Percentiles rank a stretch among this genome's conserved stretches.
phyloP scores from a whole-genome alignment of 2,888 invertebrate species.

The Galeopsomyia nigrocyanea region DNA sequence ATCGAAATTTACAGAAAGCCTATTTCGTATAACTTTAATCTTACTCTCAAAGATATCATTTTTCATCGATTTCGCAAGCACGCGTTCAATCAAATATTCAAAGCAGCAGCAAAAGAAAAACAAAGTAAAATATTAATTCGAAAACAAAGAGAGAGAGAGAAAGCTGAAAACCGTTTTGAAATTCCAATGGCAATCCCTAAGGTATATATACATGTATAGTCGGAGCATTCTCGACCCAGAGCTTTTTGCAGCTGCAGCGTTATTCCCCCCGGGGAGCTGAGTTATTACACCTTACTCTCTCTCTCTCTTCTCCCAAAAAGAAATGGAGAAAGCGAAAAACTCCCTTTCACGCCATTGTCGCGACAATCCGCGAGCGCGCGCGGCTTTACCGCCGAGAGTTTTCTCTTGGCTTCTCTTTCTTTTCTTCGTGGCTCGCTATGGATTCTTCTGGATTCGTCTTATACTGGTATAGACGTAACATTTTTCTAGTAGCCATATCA shows the following conservation, averaged over 20 bases:
- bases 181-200: no score
- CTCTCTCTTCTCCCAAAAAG: neutral
- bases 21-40: no score
- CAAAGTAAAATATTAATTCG: no score
- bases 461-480: neutral
- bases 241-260: neutral
- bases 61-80: no score
- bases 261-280: constrained; percentile 50
- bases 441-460: constrained; percentile 1
- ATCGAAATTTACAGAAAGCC: no score
- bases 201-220: no score
- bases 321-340: constrained; percentile 22
- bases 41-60: no score
- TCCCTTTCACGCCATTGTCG: constrained; percentile 40
- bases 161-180: no score
- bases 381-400: constrained; percentile 40
- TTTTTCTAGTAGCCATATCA: neutral
- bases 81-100: no score
- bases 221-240: no score
- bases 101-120: no score
- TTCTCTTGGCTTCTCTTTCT: constrained; percentile 37
- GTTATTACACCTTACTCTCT: constrained; percentile 52
- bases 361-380: constrained; percentile 39
- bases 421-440: neutral
- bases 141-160: no score